Base-by-base conservation (phyloP, 2,113 vertebrate species). In the Pygoscelis adeliae region DNA sequence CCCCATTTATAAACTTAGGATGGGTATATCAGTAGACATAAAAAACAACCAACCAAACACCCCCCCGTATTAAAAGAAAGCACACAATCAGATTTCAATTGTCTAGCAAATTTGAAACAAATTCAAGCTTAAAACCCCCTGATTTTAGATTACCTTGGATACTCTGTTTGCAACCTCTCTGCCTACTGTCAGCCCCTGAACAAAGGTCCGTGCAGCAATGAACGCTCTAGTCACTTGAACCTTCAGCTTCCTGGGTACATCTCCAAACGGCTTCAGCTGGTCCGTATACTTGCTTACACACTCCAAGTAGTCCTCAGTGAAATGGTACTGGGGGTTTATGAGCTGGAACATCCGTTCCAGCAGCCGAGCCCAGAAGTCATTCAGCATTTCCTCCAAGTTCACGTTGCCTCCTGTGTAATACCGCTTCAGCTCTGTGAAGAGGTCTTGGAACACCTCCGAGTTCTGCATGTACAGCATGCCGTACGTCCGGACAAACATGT, bases 331-430 rank as follows among this genome's bases (percentile, higher is more conserved):
- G 5, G 99, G 99, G 97, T 99, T 99, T 95, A 99, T 99, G 13
- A 99, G 98, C 98, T 99, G 99, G 95, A 99, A 99, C 99, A 99
- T 99, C 52, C 99, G 97, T 89, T 99, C 99, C 93, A 99, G 97
- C 56, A 99, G 98, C 74, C 99, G 98, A 46, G 99, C 98, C 99
- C 99, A 99, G 98, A 99, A 99, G 97, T 99, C 99, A 2, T 99
- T 99, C 69, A 99, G 98, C 99, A 99, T 99, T 95, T 99, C 99
- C 91, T 99, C 99, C 96, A 99, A 96, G 97, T 99, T 99, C 63
- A 99, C 99, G 1, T 99, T 99, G 77, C 99, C 99, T 14, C 99
- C 99, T 0, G 99, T 99, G 97, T 99, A 99, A 96, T 99, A 99
- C 4, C 99, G 98, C 94, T 99, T 99, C 22, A 99, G 98, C 95